phyloP scores from a whole-genome alignment of 1,140 invertebrate species.

The Anoplophora glabripennis region DNA sequence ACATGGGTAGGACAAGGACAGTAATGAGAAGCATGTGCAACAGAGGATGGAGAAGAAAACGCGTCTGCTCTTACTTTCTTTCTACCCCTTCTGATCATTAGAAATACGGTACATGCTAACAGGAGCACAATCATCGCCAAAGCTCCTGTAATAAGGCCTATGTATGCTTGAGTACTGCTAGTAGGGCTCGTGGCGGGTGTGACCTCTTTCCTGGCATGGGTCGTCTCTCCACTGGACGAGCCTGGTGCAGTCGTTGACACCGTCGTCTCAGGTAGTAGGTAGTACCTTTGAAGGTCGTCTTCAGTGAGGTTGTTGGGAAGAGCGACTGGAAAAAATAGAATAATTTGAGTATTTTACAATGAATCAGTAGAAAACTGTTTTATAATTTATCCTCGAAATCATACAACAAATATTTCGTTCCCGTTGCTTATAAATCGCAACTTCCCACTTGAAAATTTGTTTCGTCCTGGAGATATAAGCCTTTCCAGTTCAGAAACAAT shows the following conservation, averaged over 20 bases:
- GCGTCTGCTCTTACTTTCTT: constrained; percentile 61
- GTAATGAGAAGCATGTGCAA: too few relatives aligned
- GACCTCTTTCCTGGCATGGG: constrained; percentile 51
- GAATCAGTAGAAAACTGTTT: too few relatives aligned
- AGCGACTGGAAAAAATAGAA: constrained; percentile 45
- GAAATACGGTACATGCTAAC: constrained; percentile 64
- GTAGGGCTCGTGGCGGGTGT: constrained; percentile 65
- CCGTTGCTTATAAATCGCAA: too few relatives aligned
- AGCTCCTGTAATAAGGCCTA: constrained; percentile 76
- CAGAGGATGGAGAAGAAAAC: too few relatives aligned
- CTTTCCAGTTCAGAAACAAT: too few relatives aligned
- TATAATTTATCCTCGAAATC: too few relatives aligned
- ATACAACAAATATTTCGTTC: too few relatives aligned
- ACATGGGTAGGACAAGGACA: too few relatives aligned
- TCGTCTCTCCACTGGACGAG: constrained; percentile 37
- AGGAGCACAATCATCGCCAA: constrained; percentile 70
- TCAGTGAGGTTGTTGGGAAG: constrained; percentile 52
- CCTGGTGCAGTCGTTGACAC: constrained; percentile 41
- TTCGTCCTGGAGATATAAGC: too few relatives aligned
- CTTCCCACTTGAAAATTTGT: too few relatives aligned
- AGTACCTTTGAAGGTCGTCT: constrained; percentile 50
- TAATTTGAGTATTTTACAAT: background rate
- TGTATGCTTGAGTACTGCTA: constrained; percentile 65
- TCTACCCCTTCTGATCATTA: constrained; percentile 68
- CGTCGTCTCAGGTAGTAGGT: constrained; percentile 41